Evolutionary conservation across 2,888 invertebrate genomes (phyloP).

Genomic region (Microctonus hyperodae): DNA sequence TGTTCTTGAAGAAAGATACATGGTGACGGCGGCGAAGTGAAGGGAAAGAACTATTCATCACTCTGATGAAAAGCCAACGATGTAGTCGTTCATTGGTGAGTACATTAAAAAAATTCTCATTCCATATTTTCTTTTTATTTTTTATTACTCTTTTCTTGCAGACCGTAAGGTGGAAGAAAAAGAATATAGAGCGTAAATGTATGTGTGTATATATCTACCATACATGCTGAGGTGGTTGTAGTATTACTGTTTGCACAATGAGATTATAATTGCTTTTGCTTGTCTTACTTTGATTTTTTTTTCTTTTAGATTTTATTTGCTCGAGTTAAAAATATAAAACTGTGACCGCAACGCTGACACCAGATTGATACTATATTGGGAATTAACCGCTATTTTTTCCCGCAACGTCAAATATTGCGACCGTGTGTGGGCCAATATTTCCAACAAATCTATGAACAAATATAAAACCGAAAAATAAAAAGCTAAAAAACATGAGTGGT

Average conservation of each 20-base stretch:
- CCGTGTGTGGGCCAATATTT: neutral
- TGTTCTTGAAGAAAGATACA: neutral
- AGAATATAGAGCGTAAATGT: neutral
- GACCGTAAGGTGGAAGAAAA: neutral
- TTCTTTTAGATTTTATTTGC: neutral
- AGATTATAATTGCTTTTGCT: neutral
- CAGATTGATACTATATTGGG: neutral
- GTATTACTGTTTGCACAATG: neutral
- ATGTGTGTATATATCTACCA: neutral
- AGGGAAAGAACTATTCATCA: slow-evolving; percentile 19
- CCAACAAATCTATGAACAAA: neutral
- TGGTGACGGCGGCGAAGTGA: neutral
- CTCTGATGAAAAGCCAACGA: slow-evolving; percentile 21
- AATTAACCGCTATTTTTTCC: neutral
- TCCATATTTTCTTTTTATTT: slow-evolving; percentile 5
- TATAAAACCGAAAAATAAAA: neutral
- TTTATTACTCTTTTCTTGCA: neutral
- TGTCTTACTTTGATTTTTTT: neutral
- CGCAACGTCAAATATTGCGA: neutral
- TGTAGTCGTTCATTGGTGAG: slow-evolving; percentile 13
- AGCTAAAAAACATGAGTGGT: too few relatives aligned
- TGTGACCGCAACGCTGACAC: neutral
- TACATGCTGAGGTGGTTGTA: neutral
- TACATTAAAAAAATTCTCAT: slow-evolving; percentile 17
- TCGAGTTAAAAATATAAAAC: neutral